Evolutionary conservation across 2,113 vertebrate species (phyloP).

Genomic region (Xiphophorus couchianus): DNA sequence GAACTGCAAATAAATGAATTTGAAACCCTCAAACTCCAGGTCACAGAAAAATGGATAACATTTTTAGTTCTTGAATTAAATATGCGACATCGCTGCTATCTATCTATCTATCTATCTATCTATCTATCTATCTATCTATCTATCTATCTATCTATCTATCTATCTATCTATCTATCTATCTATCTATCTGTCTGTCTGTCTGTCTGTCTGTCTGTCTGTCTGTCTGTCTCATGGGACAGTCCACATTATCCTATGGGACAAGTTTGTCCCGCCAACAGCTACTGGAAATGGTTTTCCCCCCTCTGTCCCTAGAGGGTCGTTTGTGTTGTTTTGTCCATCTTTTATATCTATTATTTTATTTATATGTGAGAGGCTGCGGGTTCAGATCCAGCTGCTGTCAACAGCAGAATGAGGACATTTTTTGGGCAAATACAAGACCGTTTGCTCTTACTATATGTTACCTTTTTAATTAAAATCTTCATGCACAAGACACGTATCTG

Average conservation of each 20-base stretch:
- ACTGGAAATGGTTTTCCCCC: conserved; percentile 52
- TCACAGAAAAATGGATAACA: too few relatives aligned
- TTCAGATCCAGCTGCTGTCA: conserved; percentile 1
- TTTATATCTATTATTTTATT: neutral
- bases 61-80: too few relatives aligned
- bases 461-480: neutral
- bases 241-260: conserved; percentile 20
- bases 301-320: conserved; percentile 25
- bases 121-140: too few relatives aligned
- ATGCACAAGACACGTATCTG: neutral
- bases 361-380: neutral
- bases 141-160: too few relatives aligned
- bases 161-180: too few relatives aligned
- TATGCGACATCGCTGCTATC: too few relatives aligned
- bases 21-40: too few relatives aligned
- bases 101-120: too few relatives aligned
- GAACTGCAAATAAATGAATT: too few relatives aligned
- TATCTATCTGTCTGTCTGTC: too few relatives aligned
- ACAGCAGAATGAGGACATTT: neutral
- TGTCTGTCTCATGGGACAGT: conserved; percentile 21
- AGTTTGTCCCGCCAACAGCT: conserved; percentile 35
- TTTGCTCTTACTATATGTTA: neutral
- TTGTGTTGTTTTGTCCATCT: neutral
- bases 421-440: neutral
- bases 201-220: too few relatives aligned